These are phyloP conservation scores for Acanthurus lineatus DNA, from an alignment of 2,797 vertebrate species.

Conservation along the genomic window DNA sequence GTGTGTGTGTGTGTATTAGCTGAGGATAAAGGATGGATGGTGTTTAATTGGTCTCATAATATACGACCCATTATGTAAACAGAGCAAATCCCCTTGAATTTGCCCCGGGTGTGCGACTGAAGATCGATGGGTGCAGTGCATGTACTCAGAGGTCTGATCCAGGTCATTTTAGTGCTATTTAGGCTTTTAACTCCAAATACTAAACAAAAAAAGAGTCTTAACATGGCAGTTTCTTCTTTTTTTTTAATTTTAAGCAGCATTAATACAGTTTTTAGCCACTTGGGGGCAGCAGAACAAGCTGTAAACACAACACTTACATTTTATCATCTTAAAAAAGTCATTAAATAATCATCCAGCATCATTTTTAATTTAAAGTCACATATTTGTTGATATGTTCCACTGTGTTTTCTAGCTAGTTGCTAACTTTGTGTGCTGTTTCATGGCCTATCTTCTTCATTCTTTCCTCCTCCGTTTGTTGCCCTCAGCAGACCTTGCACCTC, in stretches of 20 bases:
- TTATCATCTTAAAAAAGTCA: too few species aligned
- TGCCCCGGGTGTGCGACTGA: conserved; percentile 13
- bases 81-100: conserved; percentile 5
- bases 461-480: neutral
- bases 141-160: neutral
- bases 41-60: conserved; percentile 53
- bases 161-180: neutral
- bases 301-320: too few species aligned
- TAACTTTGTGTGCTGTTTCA: too few species aligned
- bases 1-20: conserved; percentile 10
- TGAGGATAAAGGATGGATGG: conserved; percentile 22
- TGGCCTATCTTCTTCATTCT: too few species aligned
- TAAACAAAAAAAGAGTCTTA: neutral
- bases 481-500: neutral
- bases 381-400: too few species aligned
- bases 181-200: neutral
- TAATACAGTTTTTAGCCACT: too few species aligned
- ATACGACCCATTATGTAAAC: conserved; percentile 54
- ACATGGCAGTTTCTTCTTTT: too few species aligned
- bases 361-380: too few species aligned
- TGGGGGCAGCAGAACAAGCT: too few species aligned
- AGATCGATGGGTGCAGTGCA: neutral
- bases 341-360: too few species aligned
- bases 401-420: too few species aligned
- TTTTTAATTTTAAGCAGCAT: too few species aligned